Percentiles rank a stretch among this genome's conserved stretches.
These are phyloP conservation scores for Vicugna pacos DNA, from an alignment of 2,113 vertebrate species.

Conservation along the genomic window DNA sequence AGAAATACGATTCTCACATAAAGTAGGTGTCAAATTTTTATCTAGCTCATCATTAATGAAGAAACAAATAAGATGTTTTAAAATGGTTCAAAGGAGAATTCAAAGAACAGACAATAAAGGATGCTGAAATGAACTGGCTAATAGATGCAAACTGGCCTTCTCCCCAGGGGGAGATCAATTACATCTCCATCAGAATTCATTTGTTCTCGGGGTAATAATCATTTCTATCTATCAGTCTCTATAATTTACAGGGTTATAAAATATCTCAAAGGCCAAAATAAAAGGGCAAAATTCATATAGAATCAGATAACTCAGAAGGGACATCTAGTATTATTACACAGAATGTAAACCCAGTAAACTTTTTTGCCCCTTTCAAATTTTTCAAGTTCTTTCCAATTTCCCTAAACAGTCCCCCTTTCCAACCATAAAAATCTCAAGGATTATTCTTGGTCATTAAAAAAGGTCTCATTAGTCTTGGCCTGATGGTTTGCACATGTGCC, in stretches of 20 bases:
- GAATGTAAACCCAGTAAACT: background rate
- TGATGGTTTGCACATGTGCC: background rate
- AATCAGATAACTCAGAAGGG: background rate
- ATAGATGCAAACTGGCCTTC: background rate
- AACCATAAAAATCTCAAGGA: background rate
- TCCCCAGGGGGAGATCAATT: background rate
- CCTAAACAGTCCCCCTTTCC: background rate
- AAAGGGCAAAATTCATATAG: background rate
- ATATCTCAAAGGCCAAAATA: background rate
- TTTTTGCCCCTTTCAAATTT: background rate
- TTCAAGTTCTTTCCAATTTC: background rate
- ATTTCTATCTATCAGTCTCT: background rate
- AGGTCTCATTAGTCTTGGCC: background rate
- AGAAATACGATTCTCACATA: background rate
- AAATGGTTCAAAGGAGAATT: conserved; percentile 14
- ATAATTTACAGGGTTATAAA: background rate
- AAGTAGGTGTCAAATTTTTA: background rate
- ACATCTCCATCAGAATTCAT: conserved; percentile 3
- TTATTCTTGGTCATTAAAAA: conserved; percentile 40
- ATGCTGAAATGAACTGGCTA: background rate
- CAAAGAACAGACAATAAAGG: background rate
- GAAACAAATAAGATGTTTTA: background rate
- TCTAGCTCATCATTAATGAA: conserved; percentile 34
- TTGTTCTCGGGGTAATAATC: conserved; percentile 26
- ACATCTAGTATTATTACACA: background rate